Evolutionary conservation across 2,113 vertebrate genomes (phyloP), one percentile per base, ranked within the genome.

Genomic region (Oenanthe oenanthe): DNA sequence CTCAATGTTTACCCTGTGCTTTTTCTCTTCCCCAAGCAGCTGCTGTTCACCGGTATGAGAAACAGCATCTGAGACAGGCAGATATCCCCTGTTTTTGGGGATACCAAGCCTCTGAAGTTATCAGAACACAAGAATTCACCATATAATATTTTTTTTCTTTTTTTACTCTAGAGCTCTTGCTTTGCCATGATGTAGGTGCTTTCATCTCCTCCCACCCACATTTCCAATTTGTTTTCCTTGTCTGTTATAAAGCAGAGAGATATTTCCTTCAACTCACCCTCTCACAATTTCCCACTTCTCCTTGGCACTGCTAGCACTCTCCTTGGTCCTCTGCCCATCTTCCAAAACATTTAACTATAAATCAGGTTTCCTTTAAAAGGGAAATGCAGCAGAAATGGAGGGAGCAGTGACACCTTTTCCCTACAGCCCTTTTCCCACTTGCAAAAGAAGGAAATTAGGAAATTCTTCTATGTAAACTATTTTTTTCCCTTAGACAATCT

Each of bases 301-400:
- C 79, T 92, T 94, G 94, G 94, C 92, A 80, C 82, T 3, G 26
- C 48, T 66, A 80, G 75, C 34, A 25, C 76, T 89, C 0, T 6
- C 75, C 60, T 92, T 85, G 92, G 93, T 94, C 92, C 71, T 85
- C 3, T 67, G 68, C 82, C 94, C 93, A 79, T 71, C 94, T 94
- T 83, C 75, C 85, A 80, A 91, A 94, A 77, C 81, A 93, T 43
- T 91, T 42, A 51, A 58, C 86, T 78, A 42, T 79, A 95, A 94
- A 89, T 93, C 72, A 80, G 8, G 66, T 60, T 70, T 81, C 73
- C 57, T 91, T 68, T 91, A 84, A 85, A 95, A 90, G 61, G 77
- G 79, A 92, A 95, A 82, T 48, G 57, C 34, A 84, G 58, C 56
- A 79, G 32, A 47, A n/a, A 54, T 0, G 10, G 57, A 73, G 58